Percentiles rank a stretch among this genome's conserved stretches.
phyloP scores from a whole-genome alignment of 2,888 invertebrate genomes.

The Andrena trimmerana region DNA sequence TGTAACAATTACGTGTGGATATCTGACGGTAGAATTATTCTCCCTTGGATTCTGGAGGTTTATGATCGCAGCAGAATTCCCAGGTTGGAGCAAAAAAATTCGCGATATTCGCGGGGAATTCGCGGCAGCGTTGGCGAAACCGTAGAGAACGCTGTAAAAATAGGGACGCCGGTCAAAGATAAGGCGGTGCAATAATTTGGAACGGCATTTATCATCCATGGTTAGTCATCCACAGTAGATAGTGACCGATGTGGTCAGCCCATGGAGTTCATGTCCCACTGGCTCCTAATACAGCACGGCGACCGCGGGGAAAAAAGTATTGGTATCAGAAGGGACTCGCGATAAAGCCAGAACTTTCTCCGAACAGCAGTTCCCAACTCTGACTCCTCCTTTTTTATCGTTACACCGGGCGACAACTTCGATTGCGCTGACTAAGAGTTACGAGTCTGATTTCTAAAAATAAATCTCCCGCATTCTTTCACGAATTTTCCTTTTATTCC shows the following conservation, averaged over 20 bases:
- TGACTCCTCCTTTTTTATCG: neutral
- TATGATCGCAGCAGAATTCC: too few relatives aligned
- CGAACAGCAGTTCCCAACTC: conserved; percentile 2
- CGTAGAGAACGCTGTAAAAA: conserved; percentile 2
- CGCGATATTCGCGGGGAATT: neutral
- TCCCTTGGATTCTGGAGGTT: too few relatives aligned
- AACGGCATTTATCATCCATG: conserved; percentile 55
- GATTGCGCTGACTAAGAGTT: neutral
- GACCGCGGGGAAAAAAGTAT: neutral
- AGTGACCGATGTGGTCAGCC: conserved; percentile 52
- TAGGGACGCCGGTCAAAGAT: conserved; percentile 25
- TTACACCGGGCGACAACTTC: neutral
- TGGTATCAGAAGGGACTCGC: conserved; percentile 15
- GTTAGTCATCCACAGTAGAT: conserved; percentile 55
- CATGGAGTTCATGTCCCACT: conserved; percentile 20
- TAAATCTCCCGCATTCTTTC: neutral
- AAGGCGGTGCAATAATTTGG: conserved; percentile 37
- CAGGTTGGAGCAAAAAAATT: neutral
- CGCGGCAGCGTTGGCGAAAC: neutral
- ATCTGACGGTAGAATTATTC: too few relatives aligned
- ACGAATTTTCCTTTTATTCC: too few relatives aligned
- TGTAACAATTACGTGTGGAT: too few relatives aligned
- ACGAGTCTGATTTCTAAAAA: neutral
- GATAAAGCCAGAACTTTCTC: conserved; percentile 35
- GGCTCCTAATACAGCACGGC: conserved; percentile 4